Conservation (phyloP, 2,888 invertebrate species). For the Antheraea assamensis region DNA sequence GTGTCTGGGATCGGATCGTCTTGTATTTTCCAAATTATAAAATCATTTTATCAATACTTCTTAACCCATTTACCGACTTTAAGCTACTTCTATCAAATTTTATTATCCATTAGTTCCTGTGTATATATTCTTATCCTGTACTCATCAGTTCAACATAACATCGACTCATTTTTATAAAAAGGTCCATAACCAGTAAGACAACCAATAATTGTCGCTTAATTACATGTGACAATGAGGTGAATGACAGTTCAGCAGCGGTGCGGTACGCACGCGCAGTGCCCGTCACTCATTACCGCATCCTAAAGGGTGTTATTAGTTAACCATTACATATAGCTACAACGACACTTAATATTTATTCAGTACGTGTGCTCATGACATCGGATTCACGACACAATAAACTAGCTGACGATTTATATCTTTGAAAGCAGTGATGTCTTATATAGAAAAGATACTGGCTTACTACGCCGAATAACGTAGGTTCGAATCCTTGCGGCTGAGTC, state of each 20-base stretch:
- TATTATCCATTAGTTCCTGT: no score
- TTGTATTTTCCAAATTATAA: no score
- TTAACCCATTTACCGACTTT: no score
- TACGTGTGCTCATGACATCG: neutral
- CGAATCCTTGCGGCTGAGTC: no score
- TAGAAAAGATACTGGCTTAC: no score
- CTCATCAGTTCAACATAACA: neutral
- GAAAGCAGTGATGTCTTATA: no score
- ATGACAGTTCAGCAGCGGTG: neutral
- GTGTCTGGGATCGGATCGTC: no score
- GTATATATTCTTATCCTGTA: neutral
- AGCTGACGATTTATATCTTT: neutral
- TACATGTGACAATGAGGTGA: constrained; percentile 3
- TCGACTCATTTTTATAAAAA: neutral
- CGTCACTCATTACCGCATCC: neutral
- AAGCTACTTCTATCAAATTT: no score
- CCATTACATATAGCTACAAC: neutral
- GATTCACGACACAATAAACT: neutral
- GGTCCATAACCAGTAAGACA: neutral
- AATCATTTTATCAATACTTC: no score
- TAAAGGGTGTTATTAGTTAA: neutral
- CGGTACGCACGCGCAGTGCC: neutral
- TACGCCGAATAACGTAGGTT: no score
- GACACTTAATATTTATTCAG: neutral
- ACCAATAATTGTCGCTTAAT: neutral